These are phyloP conservation scores for Desmodus rotundus DNA, from an alignment of 2,113 vertebrate species.

Conservation along the genomic window DNA sequence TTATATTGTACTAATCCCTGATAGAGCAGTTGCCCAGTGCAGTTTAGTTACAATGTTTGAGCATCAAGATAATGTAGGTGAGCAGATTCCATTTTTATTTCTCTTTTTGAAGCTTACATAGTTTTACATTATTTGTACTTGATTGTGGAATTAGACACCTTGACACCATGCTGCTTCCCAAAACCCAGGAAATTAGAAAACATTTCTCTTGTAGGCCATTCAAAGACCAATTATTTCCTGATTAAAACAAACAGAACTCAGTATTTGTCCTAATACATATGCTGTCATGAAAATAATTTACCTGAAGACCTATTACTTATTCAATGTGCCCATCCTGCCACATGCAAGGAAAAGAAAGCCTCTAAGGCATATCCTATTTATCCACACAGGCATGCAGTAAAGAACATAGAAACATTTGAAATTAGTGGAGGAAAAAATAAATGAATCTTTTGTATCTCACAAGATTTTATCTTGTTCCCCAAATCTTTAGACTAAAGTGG, in stretches of 20 bases:
- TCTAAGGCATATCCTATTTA: not conserved
- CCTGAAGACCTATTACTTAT: not conserved
- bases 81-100: conserved; percentile 18
- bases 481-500: not conserved
- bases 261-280: not conserved
- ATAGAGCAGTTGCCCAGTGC: not conserved
- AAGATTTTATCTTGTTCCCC: not conserved
- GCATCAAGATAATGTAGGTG: not conserved
- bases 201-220: not conserved
- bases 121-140: not conserved
- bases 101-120: not conserved
- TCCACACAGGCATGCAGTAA: not conserved
- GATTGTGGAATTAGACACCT: not conserved
- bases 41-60: not conserved
- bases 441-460: not conserved
- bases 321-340: not conserved
- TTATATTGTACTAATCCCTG: not conserved
- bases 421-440: not conserved
- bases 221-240: not conserved
- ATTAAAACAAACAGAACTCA: not conserved
- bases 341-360: not conserved
- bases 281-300: not conserved
- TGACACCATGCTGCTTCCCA: not conserved
- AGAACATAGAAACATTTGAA: not conserved
- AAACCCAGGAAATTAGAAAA: not conserved